Percentiles rank a stretch among this genome's conserved stretches.
These are phyloP conservation scores for Flabesymbios commensalis DNA, from an alignment of 2,888 invertebrate genomes.

Conservation along the genomic window DNA sequence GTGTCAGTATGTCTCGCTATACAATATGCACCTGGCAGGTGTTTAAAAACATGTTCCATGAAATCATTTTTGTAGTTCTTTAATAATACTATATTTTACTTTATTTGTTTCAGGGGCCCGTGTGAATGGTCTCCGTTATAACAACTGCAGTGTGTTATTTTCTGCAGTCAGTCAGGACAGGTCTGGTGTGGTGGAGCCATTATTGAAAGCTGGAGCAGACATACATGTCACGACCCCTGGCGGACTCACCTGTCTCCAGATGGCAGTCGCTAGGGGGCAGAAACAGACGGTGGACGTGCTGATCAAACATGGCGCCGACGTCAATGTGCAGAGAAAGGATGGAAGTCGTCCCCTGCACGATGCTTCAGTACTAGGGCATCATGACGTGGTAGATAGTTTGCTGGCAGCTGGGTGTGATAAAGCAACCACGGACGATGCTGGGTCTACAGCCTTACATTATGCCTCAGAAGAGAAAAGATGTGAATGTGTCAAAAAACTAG, in stretches of 20 bases:
- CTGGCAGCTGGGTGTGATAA: constrained; percentile 9
- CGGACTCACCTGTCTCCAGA: constrained; percentile 23
- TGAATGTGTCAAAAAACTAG: constrained; percentile 8
- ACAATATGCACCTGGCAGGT: too few relatives aligned
- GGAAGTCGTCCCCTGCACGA: constrained; percentile 30
- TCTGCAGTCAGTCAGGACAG: constrained; percentile 17
- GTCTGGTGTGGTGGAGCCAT: constrained; percentile 8
- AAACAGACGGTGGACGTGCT: constrained; percentile 12
- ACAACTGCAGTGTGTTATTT: constrained; percentile 17
- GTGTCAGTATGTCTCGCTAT: too few relatives aligned
- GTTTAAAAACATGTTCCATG: too few relatives aligned
- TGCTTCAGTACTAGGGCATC: constrained; percentile 24
- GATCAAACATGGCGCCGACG: constrained; percentile 13
- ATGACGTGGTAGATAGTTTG: constrained; percentile 11
- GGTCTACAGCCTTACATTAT: constrained; percentile 21
- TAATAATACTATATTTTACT: too few relatives aligned
- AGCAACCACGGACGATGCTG: constrained; percentile 12
- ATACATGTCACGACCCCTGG: constrained; percentile 14
- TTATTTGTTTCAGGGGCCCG: too few relatives aligned
- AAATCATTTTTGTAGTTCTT: too few relatives aligned
- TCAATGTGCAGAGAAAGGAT: constrained; percentile 19
- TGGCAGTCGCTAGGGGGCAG: constrained; percentile 23
- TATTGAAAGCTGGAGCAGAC: constrained; percentile 19
- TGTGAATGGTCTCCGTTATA: constrained; percentile 7
- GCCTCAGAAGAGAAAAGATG: constrained; percentile 22